Evolutionary conservation across 2,888 invertebrate species (phyloP).

Genomic region (Halocaridina rubra): DNA sequence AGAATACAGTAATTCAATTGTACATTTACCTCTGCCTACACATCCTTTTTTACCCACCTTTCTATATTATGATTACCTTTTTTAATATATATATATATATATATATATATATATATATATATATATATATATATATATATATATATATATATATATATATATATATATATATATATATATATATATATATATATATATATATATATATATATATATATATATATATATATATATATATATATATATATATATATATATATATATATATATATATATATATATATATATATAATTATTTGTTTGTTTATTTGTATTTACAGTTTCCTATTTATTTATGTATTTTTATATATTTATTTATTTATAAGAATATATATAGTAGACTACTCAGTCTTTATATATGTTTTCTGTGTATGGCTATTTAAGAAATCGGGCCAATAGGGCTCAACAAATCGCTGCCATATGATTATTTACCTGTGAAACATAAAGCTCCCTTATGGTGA

Average conservation of each 20-base stretch:
- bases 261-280: background rate
- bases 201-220: background rate
- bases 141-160: background rate
- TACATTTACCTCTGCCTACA: too few species aligned
- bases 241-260: background rate
- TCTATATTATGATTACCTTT: too few species aligned
- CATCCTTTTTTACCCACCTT: too few species aligned
- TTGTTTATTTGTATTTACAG: too few species aligned
- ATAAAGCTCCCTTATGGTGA: too few species aligned
- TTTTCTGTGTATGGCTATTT: too few species aligned
- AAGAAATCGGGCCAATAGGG: too few species aligned
- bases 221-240: background rate
- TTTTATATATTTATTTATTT: background rate
- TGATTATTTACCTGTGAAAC: too few species aligned
- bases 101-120: background rate
- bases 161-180: background rate
- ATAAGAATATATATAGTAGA: background rate
- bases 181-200: background rate
- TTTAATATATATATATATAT: too few species aligned
- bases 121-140: background rate
- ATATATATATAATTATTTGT: background rate
- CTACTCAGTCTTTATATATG: too few species aligned
- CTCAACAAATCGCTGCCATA: too few species aligned
- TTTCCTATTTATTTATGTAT: background rate
- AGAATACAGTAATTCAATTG: too few species aligned